A percentile compares a stretch with the other conserved stretches of the same genome.
These are phyloP conservation scores for Cheilosia variabilis DNA, from an alignment of 2,888 invertebrate genomes.

Conservation along the genomic window DNA sequence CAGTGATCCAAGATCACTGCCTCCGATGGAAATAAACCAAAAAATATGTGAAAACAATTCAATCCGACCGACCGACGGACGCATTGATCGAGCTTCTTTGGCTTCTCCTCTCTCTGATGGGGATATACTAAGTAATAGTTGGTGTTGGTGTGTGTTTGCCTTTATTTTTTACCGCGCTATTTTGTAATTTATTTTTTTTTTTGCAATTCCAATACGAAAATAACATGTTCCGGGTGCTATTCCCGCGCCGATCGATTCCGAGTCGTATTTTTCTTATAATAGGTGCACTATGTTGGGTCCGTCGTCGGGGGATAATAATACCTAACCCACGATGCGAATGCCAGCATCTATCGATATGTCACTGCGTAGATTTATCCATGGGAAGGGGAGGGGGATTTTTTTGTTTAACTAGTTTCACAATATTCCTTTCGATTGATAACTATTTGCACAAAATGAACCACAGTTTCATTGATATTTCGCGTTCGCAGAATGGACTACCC, in stretches of 20 bases:
- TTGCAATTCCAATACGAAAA: slow-evolving; percentile 68
- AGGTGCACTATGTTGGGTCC: slow-evolving; percentile 16
- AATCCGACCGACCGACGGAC: slow-evolving; percentile 42
- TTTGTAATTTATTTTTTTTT: slow-evolving; percentile 30
- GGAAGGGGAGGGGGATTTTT: background rate
- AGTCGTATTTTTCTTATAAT: slow-evolving; percentile 14
- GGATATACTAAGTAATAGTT: background rate
- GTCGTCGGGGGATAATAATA: slow-evolving; percentile 8
- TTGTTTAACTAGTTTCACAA: slow-evolving; percentile 15
- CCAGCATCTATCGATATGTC: slow-evolving; percentile 23
- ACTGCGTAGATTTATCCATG: slow-evolving; percentile 8
- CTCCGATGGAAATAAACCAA: slow-evolving; percentile 63
- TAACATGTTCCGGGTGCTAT: slow-evolving; percentile 75
- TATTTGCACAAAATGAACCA: background rate
- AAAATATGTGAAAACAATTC: slow-evolving; percentile 12
- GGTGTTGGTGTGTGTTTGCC: background rate
- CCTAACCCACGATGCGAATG: background rate
- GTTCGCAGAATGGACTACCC: background rate
- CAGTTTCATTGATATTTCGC: slow-evolving; percentile 1
- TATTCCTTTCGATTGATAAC: background rate
- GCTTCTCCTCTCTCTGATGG: slow-evolving; percentile 8
- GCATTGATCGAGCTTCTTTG: slow-evolving; percentile 49
- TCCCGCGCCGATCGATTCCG: slow-evolving; percentile 58
- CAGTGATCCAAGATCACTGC: slow-evolving; percentile 74
- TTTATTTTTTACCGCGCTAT: slow-evolving; percentile 39